These are phyloP conservation scores for Empidonax alnorum DNA, from an alignment of 2,113 vertebrate species.

Conservation along the genomic window DNA sequence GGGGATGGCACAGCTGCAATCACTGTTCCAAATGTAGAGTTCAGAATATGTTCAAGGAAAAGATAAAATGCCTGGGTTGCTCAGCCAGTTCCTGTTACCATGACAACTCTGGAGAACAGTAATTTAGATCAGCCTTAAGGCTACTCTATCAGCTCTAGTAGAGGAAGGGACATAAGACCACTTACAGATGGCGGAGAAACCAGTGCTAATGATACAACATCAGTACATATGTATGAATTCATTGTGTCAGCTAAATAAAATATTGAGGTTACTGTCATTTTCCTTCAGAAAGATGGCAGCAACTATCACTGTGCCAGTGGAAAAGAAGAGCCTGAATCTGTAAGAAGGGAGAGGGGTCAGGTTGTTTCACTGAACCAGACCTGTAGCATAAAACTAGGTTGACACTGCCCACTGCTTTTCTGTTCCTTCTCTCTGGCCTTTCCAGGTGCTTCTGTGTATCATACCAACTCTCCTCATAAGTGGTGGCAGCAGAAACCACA, in stretches of 20 bases:
- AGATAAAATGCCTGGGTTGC: conserved; percentile 30
- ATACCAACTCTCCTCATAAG: neutral
- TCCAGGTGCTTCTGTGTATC: neutral
- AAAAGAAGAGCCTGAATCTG: neutral
- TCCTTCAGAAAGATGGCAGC: neutral
- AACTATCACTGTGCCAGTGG: neutral
- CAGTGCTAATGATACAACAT: neutral
- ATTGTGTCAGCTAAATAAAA: neutral
- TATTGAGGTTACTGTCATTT: neutral
- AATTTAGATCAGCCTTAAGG: conserved; percentile 46
- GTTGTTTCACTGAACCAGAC: neutral
- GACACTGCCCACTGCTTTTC: neutral
- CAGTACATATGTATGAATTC: neutral
- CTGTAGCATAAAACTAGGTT: neutral
- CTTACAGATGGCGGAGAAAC: neutral
- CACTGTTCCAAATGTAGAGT: rapidly evolving
- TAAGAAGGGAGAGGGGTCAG: neutral
- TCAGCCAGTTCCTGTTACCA: conserved; percentile 32
- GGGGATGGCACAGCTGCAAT: conserved; percentile 11
- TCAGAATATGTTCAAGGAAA: conserved; percentile 32
- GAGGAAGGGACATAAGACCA: neutral
- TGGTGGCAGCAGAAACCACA: neutral
- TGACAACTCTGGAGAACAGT: conserved; percentile 24
- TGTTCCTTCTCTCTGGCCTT: neutral
- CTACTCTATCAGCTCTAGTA: neutral